Evolutionary conservation across 1,140 invertebrate genomes (phyloP).

Genomic region (Drosophila ananassae): DNA sequence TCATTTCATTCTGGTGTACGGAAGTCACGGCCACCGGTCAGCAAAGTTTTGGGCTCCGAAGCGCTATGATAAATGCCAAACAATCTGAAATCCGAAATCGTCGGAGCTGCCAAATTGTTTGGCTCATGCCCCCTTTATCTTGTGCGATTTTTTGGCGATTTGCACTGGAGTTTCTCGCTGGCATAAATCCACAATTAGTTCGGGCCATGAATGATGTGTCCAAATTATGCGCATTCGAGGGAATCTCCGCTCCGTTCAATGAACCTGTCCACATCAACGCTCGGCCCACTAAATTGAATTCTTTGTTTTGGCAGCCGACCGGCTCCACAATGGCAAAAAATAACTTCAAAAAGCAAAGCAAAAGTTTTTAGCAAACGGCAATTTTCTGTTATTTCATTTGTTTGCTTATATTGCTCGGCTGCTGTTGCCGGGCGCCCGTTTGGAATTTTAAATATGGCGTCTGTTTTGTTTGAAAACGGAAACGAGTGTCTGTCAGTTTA

Average conservation of each 20-base stretch:
- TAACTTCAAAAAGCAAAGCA: slow-evolving; percentile 56
- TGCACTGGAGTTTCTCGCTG: slow-evolving; percentile 14
- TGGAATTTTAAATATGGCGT: slow-evolving; percentile 82
- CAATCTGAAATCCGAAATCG: slow-evolving; percentile 13
- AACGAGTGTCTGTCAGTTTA: slow-evolving; percentile 81
- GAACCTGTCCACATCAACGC: slow-evolving; percentile 59
- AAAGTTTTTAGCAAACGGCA: slow-evolving; percentile 68
- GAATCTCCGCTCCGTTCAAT: slow-evolving; percentile 58
- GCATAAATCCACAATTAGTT: slow-evolving; percentile 75
- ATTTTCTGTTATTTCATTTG: slow-evolving; percentile 74
- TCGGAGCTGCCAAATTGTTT: slow-evolving; percentile 2
- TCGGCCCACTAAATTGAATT: slow-evolving; percentile 57
- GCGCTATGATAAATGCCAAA: slow-evolving; percentile 50
- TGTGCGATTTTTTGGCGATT: slow-evolving; percentile 11
- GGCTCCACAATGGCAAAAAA: slow-evolving; percentile 13
- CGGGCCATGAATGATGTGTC: slow-evolving; percentile 21
- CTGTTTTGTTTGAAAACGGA: slow-evolving; percentile 82
- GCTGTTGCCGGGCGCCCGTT: slow-evolving; percentile 55
- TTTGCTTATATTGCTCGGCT: slow-evolving; percentile 47
- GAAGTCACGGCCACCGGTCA: slow-evolving; percentile 67
- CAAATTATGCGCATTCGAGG: slow-evolving; percentile 55
- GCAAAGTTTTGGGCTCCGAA: slow-evolving; percentile 38
- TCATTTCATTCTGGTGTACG: slow-evolving; percentile 67
- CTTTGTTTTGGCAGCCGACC: slow-evolving; percentile 41
- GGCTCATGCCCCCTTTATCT: no score